Conservation (phyloP, 2,797 vertebrate species). For the Protosalanx chinensis region DNA sequence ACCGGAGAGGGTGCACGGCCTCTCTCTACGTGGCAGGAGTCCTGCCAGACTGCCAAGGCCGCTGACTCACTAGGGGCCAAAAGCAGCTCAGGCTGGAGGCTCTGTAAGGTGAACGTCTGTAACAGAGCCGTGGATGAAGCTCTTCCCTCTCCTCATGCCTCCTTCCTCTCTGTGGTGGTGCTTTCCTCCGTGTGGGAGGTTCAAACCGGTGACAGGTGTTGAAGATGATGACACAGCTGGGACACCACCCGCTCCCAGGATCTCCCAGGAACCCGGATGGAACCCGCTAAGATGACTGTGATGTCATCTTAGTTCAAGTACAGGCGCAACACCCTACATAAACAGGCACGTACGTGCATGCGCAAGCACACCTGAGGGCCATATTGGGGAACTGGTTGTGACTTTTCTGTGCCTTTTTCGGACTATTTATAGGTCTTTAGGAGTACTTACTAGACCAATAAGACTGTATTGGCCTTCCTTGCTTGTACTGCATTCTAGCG, state of each 20-base stretch:
- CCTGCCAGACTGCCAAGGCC: not conserved
- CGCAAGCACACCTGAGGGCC: conserved; percentile 35
- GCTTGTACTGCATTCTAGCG: not conserved
- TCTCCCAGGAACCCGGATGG: conserved; percentile 50
- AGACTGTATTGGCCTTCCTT: not conserved
- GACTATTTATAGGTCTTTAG: not conserved
- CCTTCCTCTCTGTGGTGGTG: conserved; percentile 30
- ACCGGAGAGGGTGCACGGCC: not conserved
- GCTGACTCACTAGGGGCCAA: too few species aligned
- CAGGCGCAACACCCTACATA: conserved; percentile 26
- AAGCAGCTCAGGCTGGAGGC: too few species aligned
- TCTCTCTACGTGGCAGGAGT: not conserved
- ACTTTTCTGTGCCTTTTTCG: not conserved
- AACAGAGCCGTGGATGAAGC: conserved; percentile 34
- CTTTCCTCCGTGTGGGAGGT: conserved; percentile 54
- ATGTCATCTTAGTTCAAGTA: conserved; percentile 34
- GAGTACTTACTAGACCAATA: not conserved
- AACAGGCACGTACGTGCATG: too few species aligned
- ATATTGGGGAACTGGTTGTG: conserved; percentile 14
- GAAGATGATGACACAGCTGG: conserved; percentile 27
- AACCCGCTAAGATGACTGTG: conserved; percentile 37
- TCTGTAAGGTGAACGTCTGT: not conserved
- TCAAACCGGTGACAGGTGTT: conserved; percentile 36
- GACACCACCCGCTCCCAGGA: conserved; percentile 45
- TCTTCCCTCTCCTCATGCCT: conserved; percentile 5